Evolutionary conservation across 2,113 vertebrate species (phyloP), one percentile per base, ranked within the genome.

Genomic region (Noctilio leporinus): DNA sequence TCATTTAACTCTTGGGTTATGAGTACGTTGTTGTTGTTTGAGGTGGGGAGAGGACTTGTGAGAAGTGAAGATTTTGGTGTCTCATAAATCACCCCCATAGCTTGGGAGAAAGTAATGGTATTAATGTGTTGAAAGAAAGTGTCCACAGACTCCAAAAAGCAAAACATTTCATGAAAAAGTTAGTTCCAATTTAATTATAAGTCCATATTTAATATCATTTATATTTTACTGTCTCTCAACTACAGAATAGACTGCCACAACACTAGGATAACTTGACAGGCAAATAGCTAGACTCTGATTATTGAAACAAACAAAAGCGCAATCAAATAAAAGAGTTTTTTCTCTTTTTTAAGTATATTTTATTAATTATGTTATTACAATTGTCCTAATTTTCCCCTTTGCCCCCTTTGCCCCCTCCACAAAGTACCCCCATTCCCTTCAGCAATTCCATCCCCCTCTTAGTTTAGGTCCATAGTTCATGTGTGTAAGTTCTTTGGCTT

Each of bases 91-190:
- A 19, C 35, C 97, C 97, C 97, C 97, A 3, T 98, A 98, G 94
- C 98, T 97, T 97, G 98, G 98, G 98, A 97, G 97, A 99, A 99
- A 97, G 65, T 97, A 35, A 98, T 98, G 65, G 97, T 98, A 97
- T 98, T 98, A 0, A 98, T 98, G 96, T 98, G 96, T 98, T 98
- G 98, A 4, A 98, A 99, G 97, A 98, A 98, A 95, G 97, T 91
- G 98, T 98, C 78, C 98, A 98, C 47, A 98, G 98, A 96, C 98
- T 98, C 81, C 98, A 98, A 98, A 99, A 99, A 96, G 97, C 94
- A 57, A 98, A 98, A 97, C 98, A 96, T 92, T 98, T 97, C 43
- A 97, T 98, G 53, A 98, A 99, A 96, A 99, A 98, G 62, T 98
- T 98, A 33, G 97, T 98, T 97, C 98, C 98, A 90, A 98, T 98